Evolutionary conservation across 2,113 vertebrate species (phyloP).

Genomic region (Hyperopisus bebe): DNA sequence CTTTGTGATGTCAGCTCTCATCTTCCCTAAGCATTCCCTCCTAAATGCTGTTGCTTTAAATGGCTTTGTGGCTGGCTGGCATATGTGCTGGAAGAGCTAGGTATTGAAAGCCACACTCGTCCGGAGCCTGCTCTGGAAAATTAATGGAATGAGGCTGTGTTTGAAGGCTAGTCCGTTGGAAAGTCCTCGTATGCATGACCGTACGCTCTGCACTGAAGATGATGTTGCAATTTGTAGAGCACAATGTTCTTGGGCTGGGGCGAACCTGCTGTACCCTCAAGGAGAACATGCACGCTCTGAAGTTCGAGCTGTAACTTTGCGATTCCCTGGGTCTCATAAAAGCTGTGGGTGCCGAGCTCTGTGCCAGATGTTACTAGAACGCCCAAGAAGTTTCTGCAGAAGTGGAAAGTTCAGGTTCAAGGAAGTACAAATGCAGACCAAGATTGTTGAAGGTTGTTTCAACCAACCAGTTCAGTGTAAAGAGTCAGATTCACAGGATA

Average conservation of each 20-base stretch:
- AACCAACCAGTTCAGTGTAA: background rate
- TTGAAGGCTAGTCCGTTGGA: background rate
- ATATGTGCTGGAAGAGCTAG: background rate
- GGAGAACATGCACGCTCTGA: background rate
- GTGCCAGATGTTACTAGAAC: background rate
- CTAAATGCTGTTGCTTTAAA: background rate
- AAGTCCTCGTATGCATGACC: background rate
- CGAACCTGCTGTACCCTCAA: background rate
- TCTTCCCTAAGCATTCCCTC: background rate
- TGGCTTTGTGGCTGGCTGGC: background rate
- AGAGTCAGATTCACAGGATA: too few species aligned
- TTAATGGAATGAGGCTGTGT: background rate
- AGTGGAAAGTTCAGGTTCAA: background rate
- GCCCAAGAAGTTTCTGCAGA: background rate
- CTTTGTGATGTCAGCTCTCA: background rate
- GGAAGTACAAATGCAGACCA: background rate
- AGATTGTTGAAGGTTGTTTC: background rate
- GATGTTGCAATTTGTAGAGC: background rate
- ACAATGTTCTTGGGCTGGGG: background rate
- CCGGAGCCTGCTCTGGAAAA: background rate
- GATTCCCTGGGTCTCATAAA: background rate
- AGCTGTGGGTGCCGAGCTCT: background rate
- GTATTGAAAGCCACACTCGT: background rate
- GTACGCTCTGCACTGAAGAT: background rate
- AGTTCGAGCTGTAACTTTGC: background rate